Conservation (phyloP, 1,140 invertebrate genomes). For the Dermatophagoides farinae region DNA sequence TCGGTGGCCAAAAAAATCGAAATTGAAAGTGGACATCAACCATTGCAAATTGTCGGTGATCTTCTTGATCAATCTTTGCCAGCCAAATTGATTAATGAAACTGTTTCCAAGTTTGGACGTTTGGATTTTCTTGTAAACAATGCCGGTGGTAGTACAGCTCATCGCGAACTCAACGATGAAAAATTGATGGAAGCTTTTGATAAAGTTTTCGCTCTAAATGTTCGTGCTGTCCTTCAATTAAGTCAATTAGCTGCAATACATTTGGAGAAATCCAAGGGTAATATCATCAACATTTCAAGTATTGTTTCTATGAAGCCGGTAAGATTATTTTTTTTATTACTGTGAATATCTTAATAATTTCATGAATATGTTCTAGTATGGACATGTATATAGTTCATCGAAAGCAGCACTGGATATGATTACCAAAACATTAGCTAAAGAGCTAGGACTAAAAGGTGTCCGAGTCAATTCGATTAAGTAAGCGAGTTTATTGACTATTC, state of each 20-base stretch:
- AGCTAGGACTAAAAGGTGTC: neutral
- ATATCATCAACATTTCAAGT: neutral
- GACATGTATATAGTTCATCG: neutral
- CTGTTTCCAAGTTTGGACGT: neutral
- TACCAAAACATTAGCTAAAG: neutral
- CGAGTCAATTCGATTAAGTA: neutral
- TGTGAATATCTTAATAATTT: neutral
- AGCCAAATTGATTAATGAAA: neutral
- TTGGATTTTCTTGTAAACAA: conserved; percentile 5
- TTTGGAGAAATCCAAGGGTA: neutral
- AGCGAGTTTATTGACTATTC: no score
- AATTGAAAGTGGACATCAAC: neutral
- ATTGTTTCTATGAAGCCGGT: neutral
- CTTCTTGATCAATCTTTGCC: neutral
- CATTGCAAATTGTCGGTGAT: conserved; percentile 2
- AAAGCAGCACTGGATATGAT: neutral
- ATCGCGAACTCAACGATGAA: neutral
- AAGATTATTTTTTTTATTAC: neutral
- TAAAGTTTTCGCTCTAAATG: neutral
- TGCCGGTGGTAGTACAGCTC: neutral
- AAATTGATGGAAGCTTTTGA: neutral
- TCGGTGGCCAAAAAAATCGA: neutral
- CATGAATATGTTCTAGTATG: neutral
- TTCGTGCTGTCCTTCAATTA: neutral
- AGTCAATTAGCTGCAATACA: neutral